phyloP scores from a whole-genome alignment of 2,888 invertebrate genomes.

The Scaptomyza polygonia region DNA sequence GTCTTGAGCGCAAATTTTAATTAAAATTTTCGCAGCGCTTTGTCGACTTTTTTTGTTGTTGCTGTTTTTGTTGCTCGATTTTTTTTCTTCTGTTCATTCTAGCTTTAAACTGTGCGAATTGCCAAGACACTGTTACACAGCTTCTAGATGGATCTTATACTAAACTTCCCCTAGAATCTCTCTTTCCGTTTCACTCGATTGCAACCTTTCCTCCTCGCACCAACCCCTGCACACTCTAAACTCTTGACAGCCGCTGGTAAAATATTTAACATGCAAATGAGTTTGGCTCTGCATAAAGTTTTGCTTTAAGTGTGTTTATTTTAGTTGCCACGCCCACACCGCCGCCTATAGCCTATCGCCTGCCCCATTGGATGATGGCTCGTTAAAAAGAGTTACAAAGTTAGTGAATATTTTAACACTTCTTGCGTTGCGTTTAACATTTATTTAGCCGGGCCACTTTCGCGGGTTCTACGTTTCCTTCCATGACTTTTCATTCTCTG shows the following conservation, averaged over 20 bases:
- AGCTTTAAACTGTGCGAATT: conserved; percentile 71
- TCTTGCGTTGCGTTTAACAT: conserved; percentile 73
- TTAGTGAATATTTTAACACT: conserved; percentile 79
- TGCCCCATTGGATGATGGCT: conserved; percentile 51
- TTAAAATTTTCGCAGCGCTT: conserved; percentile 70
- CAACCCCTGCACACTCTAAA: not conserved
- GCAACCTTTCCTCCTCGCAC: too few relatives aligned
- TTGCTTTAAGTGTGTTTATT: conserved; percentile 79
- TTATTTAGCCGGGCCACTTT: conserved; percentile 71
- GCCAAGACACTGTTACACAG: conserved; percentile 63
- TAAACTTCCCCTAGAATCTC: conserved; percentile 15
- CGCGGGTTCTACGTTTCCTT: conserved; percentile 31
- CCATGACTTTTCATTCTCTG: not conserved
- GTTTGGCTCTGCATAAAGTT: conserved; percentile 79
- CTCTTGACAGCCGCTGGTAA: conserved; percentile 56
- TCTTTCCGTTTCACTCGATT: conserved; percentile 4
- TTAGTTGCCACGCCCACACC: conserved; percentile 67
- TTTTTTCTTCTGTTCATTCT: conserved; percentile 21
- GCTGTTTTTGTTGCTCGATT: conserved; percentile 6
- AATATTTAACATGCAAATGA: conserved; percentile 79
- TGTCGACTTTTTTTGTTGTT: conserved; percentile 30
- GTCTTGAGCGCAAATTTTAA: conserved; percentile 72
- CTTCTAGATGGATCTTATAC: conserved; percentile 2
- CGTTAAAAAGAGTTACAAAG: conserved; percentile 80
- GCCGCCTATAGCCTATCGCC: conserved; percentile 11